phyloP scores from a whole-genome alignment of 2,797 vertebrate genomes.

The Danio albolineatus region DNA sequence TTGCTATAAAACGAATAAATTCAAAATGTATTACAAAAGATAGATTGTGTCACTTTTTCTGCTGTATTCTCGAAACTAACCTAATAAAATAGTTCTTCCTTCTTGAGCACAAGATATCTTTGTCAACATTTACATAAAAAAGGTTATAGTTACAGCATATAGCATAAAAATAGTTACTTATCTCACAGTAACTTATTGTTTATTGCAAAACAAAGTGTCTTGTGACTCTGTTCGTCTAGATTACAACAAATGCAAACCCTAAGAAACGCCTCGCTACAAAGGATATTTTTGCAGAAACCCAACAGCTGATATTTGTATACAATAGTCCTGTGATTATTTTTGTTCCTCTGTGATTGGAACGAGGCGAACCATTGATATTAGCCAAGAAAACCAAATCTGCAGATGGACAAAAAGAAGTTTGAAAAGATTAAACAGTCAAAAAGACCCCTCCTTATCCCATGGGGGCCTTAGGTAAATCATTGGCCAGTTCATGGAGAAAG shows the following conservation, averaged over 20 bases:
- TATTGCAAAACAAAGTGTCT: too few species aligned
- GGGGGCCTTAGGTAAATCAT: constrained; percentile 46
- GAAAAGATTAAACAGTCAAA: constrained; percentile 37
- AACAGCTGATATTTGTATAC: constrained; percentile 11
- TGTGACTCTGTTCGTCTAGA: neutral
- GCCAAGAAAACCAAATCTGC: constrained; percentile 26
- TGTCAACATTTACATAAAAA: too few species aligned
- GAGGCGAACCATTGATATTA: constrained; percentile 27
- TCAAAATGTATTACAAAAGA: too few species aligned
- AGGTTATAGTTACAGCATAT: too few species aligned
- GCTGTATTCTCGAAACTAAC: too few species aligned
- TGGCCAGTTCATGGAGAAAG: constrained; percentile 35
- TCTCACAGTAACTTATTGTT: too few species aligned
- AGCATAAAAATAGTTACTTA: too few species aligned
- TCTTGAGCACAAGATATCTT: too few species aligned
- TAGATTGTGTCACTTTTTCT: too few species aligned
- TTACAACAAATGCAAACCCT: neutral
- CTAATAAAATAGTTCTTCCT: too few species aligned
- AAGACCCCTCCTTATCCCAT: constrained; percentile 26
- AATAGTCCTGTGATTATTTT: neutral
- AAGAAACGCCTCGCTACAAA: neutral
- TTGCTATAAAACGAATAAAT: too few species aligned
- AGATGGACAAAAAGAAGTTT: constrained; percentile 26
- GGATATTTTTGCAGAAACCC: neutral
- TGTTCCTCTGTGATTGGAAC: neutral